phyloP scores from a whole-genome alignment of 2,113 vertebrate genomes.

The human (Homo sapiens) region DNA sequence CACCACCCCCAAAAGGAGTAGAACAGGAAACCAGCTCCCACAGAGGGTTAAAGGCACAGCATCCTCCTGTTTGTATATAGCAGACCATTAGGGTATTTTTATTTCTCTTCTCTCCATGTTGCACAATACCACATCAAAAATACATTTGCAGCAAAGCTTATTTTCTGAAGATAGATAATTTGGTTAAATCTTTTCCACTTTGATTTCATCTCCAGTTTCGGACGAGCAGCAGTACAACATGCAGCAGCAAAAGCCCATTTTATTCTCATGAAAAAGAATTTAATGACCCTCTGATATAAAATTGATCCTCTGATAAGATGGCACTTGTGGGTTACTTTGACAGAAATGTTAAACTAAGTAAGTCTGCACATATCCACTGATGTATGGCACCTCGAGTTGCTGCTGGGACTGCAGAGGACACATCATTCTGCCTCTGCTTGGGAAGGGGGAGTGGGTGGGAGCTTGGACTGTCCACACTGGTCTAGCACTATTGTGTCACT shows the following conservation, averaged over 20 bases:
- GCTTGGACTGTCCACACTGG: too few species aligned
- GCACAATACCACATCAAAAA: slow-evolving; percentile 75
- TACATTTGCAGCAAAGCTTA: slow-evolving; percentile 73
- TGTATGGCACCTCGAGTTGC: not conserved
- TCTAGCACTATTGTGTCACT: not conserved
- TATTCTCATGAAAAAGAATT: slow-evolving; percentile 81
- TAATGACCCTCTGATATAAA: slow-evolving; percentile 79
- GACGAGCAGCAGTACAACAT: slow-evolving; percentile 67
- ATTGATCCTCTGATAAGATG: slow-evolving; percentile 78
- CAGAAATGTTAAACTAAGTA: slow-evolving; percentile 48
- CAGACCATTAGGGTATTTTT: slow-evolving; percentile 63
- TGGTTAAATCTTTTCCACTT: slow-evolving; percentile 82
- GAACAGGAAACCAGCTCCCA: not conserved
- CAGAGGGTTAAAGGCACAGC: slow-evolving; percentile 8
- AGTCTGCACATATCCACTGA: slow-evolving; percentile 4
- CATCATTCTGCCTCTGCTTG: not conserved
- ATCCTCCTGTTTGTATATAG: not conserved
- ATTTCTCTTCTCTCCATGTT: slow-evolving; percentile 52
- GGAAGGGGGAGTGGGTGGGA: not conserved
- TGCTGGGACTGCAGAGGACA: not conserved
- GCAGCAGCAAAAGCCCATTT: slow-evolving; percentile 81
- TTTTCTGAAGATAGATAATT: slow-evolving; percentile 77
- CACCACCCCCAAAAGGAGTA: not conserved
- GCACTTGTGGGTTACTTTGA: slow-evolving; percentile 59
- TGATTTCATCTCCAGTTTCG: slow-evolving; percentile 73